Evolutionary conservation across 2,797 vertebrate genomes (phyloP).

Genomic region (Gila robusta): DNA sequence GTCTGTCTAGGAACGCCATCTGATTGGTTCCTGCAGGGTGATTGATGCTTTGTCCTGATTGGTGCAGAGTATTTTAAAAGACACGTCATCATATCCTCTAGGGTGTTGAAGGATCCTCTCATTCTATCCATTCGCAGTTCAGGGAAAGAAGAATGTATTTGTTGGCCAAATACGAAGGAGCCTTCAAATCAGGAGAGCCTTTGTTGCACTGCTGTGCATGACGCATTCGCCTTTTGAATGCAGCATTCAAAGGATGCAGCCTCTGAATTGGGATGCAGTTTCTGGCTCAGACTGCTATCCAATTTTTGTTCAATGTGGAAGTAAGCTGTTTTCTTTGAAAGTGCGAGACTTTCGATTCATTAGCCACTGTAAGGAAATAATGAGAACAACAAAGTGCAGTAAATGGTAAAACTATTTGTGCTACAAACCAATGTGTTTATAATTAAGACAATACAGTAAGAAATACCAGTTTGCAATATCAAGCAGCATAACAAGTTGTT

Average conservation of each 20-base stretch:
- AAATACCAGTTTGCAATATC: neutral
- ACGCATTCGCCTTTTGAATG: neutral
- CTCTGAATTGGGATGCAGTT: neutral
- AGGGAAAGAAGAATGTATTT: neutral
- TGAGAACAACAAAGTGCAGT: neutral
- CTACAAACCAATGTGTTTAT: neutral
- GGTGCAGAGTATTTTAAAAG: too few species aligned
- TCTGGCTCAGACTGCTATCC: neutral
- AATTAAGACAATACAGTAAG: neutral
- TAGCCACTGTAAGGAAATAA: neutral
- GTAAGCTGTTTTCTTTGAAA: neutral
- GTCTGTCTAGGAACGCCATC: too few species aligned
- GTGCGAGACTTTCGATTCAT: neutral
- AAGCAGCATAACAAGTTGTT: neutral
- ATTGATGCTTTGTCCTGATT: too few species aligned
- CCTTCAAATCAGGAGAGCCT: neutral
- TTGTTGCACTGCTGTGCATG: neutral
- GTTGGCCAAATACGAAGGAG: neutral
- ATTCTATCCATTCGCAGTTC: neutral
- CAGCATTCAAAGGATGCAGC: neutral
- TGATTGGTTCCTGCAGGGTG: too few species aligned
- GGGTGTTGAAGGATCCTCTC: neutral
- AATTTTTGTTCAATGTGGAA: neutral
- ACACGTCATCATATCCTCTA: neutral
- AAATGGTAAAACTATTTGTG: neutral